Base-by-base conservation (phyloP, 2,797 vertebrate genomes). In the Halcyon leucocephala region DNA sequence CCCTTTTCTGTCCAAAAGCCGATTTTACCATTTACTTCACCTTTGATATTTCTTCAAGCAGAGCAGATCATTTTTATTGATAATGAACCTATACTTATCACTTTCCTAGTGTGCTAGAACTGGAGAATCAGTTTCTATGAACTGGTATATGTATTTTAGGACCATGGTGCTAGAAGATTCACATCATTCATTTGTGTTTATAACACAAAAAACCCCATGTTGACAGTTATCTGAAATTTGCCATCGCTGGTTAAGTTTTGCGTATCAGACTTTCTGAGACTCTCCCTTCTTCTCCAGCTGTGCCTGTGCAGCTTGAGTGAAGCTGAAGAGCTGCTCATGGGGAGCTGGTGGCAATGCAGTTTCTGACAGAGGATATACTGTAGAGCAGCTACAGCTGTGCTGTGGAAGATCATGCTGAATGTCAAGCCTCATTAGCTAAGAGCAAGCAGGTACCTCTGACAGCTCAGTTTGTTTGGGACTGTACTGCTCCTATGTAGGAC, bases 301-400 rank as follows among this genome's bases (percentile, higher is more conserved):
- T 99, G 98, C 87, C 93, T 98, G 60, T 98, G 98, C 62, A 96
- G 97, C 11, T 97, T 98, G 94, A 98, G 84, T 14, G 94, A 97
- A 44, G 81, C 76, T 79, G 77, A 83, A 97, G 94, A 82, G 97
- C 82, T 86, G 98, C 98, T 80, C 98, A 94, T 7, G 98, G 96
- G 8, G 98, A 98, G 41, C 94, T 98, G 65, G 94, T 97, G n/a
- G 95, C 95, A 1, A 90, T 98, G 76, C 98, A 97, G 5, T 97
- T 98, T 84, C 94, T 98, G 31, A 89, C 98, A 96, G 98, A 98
- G 89, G 98, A 98, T 52, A 93, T 98, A 33, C 96, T 98, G 66
- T 97, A 95, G 93, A 96, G 90, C 22, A 96, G 93, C 69, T 52
- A 52, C 19, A 37, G 86, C 42, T 61, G 41, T 15, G 67, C 41